Conservation (phyloP, 2,797 vertebrate genomes). For the Ctenopoma kingsleyae region DNA sequence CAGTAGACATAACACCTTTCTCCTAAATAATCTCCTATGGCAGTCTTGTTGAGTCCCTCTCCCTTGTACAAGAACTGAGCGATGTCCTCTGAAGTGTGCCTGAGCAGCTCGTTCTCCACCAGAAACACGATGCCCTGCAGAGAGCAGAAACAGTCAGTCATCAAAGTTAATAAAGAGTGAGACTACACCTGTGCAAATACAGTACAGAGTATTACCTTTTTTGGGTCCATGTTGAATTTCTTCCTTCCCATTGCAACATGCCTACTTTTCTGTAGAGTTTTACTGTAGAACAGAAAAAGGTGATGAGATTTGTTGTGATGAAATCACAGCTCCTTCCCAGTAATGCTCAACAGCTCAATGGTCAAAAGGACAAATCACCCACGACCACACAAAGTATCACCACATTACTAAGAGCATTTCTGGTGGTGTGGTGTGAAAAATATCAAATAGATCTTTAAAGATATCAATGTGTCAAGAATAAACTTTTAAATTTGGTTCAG, state of each 20-base stretch:
- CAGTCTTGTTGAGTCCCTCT: conserved; percentile 95
- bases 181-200: background rate
- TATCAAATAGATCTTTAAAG: too few species aligned
- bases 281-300: conserved; percentile 78
- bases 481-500: background rate
- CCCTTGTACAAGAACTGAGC: conserved; percentile 96
- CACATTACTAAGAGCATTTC: background rate
- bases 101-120: conserved; percentile 93
- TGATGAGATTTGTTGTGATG: background rate
- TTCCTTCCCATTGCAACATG: conserved; percentile 96
- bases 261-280: conserved; percentile 93
- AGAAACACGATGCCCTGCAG: conserved; percentile 92
- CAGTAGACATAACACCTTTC: conserved; percentile 79
- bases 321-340: background rate
- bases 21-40: conserved; percentile 95
- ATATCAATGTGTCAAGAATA: too few species aligned
- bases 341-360: background rate
- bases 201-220: conserved; percentile 81
- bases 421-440: too few species aligned
- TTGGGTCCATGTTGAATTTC: conserved; percentile 98
- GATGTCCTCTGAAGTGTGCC: conserved; percentile 91
- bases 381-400: background rate
- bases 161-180: background rate
- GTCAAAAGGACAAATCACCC: background rate
- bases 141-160: background rate